Evolutionary conservation across 2,797 vertebrate genomes (phyloP), one percentile per base, ranked within the genome.

Genomic region (Triplophysa yarkandensis): DNA sequence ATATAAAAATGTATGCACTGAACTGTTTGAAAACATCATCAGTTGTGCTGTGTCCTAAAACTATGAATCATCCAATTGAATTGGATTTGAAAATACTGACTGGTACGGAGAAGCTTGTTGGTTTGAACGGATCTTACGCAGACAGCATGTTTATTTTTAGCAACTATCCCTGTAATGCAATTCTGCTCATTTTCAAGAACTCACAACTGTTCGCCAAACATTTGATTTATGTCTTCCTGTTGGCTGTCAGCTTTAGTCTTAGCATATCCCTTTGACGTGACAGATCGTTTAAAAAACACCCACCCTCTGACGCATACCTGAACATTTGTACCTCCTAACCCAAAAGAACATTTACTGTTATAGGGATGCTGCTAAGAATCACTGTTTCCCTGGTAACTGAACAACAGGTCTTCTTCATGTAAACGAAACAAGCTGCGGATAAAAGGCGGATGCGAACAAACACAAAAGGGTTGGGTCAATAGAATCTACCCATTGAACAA

Each of bases 281-380:
- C 48, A 69, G 30, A 50, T 27, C 19, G 21, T 63, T 78, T 19
- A 55, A 43, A 69, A 64, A 62, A 79, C 58, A 64, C 52, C 25
- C 43, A 63, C 30, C 43, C 43, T 61, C 25, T 54, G 13, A 64
- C 14, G 57, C 48, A 73, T 60, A n/a, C 36, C 30, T 68, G 36
- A 32, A 30, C 14, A 14, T 58, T 30, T 21, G 39, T 6, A 32
- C 63, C 50, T 55, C 46, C 17, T 21, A 52, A 16, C 23, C 4
- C 3, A 61, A 66, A 34, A 30, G 67, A 43, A 50, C 17, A 70
- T 6, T 44, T 7, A 71, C 28, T 4, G 30, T 75, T 67, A 66
- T 10, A 28, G 46, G 52, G 63, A 70, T 50, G 44, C 55, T 64
- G 74, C n/a, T 25, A 43, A 43, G 48, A 32, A 73, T 69, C 48